A percentile compares a stretch with the other conserved stretches of the same genome.
Evolutionary conservation across 2,113 vertebrate genomes (phyloP).

Genomic region (Phalacrocorax aristotelis): DNA sequence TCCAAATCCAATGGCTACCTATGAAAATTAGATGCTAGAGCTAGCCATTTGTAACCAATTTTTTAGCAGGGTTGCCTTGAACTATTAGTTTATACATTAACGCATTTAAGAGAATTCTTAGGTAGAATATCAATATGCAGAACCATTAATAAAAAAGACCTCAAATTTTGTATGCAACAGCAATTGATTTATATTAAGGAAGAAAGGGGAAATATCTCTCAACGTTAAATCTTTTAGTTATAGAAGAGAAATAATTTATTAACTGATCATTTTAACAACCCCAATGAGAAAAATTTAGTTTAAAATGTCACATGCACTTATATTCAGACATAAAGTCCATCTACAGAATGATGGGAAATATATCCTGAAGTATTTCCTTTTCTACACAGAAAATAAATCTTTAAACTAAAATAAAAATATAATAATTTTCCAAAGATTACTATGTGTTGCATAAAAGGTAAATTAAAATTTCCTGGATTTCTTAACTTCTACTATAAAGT

Average conservation of each 20-base stretch:
- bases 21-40: not conserved
- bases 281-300: not conserved
- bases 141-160: not conserved
- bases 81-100: not conserved
- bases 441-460: not conserved
- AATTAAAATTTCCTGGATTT: not conserved
- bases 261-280: not conserved
- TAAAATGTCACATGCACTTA: not conserved
- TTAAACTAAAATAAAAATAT: not conserved
- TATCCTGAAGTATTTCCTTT: not conserved
- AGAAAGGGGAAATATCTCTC: not conserved
- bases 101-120: not conserved
- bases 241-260: not conserved
- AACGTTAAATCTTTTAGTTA: not conserved
- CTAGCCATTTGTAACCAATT: not conserved
- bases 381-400: not conserved
- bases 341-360: not conserved
- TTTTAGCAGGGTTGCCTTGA: not conserved
- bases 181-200: not conserved
- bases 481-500: not conserved
- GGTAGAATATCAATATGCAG: not conserved
- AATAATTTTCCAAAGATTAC: not conserved
- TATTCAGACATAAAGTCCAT: not conserved
- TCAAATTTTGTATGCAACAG: not conserved
- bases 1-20: not conserved